Evolutionary conservation across 2,888 invertebrate species (phyloP), one percentile per base, ranked within the genome.

Genomic region (Drosophila subquinaria): DNA sequence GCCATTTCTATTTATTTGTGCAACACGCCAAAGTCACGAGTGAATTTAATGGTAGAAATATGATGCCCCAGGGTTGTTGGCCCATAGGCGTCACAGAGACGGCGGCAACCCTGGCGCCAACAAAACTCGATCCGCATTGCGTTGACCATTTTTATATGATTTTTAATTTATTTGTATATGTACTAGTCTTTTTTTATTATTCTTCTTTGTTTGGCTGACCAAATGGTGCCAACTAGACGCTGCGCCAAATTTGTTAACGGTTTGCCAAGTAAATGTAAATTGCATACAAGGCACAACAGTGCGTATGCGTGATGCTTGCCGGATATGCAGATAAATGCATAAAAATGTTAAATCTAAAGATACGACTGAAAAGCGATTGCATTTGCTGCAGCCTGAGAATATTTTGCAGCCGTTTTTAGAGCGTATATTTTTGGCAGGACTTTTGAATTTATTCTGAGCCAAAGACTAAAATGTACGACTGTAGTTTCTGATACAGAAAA

Each of bases 171-270:
- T 85, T 85, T 88, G 55, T 81, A 45, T 51, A 66, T 48, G 50
- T 42, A 63, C 38, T 50, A 8, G 47, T 40, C 53, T n/a, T n/a
- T n/a, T 36, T 23, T 13, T 43, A 20, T 20, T 30, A 55, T 45
- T 48, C 50, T 52, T 55, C 17, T 48, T 53, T 48, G 17, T 40
- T 59, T 55, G 66, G 61, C 74, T 88, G 86, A 86, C 88, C 88
- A 86, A 84, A 76, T 86, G 88, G 86, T 82, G 88, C 84, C 84
- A 85, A 88, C 67, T 67, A 74, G 86, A 76, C 88, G 76, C 74
- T 78, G 86, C 70, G 83, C 76, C 77, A 88, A 70, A 78, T 69
- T 48, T 65, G 82, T 73, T 80, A 80, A 80, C 71, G 52, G 62
- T 69, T 79, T 85, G 84, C 88, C 84, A 88, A 84, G 38, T 73